Percentiles rank a stretch among this genome's conserved stretches.
Conservation (phyloP, 2,113 vertebrate genomes). For the Gracilinanus agilis region DNA sequence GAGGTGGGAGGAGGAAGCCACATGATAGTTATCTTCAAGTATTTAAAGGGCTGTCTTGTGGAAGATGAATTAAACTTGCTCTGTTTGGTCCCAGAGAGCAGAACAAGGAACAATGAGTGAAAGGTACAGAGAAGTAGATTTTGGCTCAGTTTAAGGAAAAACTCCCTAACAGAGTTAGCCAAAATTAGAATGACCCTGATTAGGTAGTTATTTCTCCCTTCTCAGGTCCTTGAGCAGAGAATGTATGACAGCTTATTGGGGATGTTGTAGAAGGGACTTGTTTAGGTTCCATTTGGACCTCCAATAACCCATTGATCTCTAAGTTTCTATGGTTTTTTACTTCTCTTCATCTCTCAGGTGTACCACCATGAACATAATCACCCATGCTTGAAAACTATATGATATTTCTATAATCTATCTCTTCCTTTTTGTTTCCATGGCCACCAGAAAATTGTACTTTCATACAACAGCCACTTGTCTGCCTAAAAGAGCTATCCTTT, state of each 20-base stretch:
- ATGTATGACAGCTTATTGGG: not conserved
- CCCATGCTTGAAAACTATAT: not conserved
- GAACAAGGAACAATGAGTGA: not conserved
- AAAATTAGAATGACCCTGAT: not conserved
- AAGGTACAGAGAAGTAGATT: not conserved
- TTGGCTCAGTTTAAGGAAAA: not conserved
- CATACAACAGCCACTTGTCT: not conserved
- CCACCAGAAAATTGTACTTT: not conserved
- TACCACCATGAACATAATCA: not conserved
- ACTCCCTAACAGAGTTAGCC: not conserved
- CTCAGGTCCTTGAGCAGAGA: not conserved
- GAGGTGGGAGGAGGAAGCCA: not conserved
- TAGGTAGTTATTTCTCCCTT: not conserved
- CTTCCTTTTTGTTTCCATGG: not conserved
- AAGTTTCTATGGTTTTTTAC: not conserved
- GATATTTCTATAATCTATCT: not conserved
- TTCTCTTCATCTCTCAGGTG: not conserved
- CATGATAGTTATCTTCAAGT: constrained; percentile 5
- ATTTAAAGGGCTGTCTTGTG: not conserved
- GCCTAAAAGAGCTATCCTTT: not conserved
- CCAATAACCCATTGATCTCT: not conserved
- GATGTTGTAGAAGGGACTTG: not conserved
- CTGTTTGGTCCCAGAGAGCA: not conserved
- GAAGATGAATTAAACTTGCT: not conserved
- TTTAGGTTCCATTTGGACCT: not conserved